Percentiles rank a stretch among this genome's conserved stretches.
These are phyloP conservation scores for Bufotes viridis DNA, from an alignment of 2,797 vertebrate species.

Conservation along the genomic window DNA sequence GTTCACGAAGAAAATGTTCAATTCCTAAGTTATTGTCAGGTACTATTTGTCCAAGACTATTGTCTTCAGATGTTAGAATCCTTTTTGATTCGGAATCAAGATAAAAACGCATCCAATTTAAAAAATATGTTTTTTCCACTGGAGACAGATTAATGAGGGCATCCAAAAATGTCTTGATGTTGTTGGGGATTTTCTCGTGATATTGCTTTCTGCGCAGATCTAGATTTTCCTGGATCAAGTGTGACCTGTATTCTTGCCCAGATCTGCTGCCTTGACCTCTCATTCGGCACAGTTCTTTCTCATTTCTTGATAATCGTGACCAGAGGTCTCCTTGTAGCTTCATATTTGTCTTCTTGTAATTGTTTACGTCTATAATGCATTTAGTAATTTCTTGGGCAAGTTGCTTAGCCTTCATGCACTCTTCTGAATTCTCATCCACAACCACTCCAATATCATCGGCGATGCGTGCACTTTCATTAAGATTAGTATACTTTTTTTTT, in stretches of 20 bases:
- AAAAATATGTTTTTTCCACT: constrained; percentile 20
- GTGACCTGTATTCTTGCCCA: constrained; percentile 61
- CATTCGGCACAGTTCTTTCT: constrained; percentile 76
- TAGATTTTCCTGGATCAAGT: constrained; percentile 69
- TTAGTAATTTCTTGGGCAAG: constrained; percentile 70
- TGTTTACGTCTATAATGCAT: constrained; percentile 64
- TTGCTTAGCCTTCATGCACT: constrained; percentile 71
- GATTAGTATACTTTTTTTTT: background rate
- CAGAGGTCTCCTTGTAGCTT: constrained; percentile 77
- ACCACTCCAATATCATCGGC: background rate
- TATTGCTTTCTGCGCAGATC: constrained; percentile 11
- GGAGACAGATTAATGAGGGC: constrained; percentile 19
- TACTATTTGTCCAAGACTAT: constrained; percentile 67
- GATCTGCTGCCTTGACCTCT: constrained; percentile 57
- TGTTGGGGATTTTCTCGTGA: background rate
- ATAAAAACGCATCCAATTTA: constrained; percentile 41
- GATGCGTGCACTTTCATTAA: background rate
- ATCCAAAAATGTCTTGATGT: constrained; percentile 1
- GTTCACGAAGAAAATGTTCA: constrained; percentile 84
- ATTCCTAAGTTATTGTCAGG: constrained; percentile 74
- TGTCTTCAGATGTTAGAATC: constrained; percentile 58
- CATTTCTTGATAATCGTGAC: constrained; percentile 72
- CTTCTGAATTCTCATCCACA: constrained; percentile 77
- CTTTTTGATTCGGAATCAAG: constrained; percentile 26
- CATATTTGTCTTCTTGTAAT: constrained; percentile 74